These are phyloP conservation scores for Drosophila obscura DNA, from an alignment of 1,140 invertebrate species.

Conservation along the genomic window DNA sequence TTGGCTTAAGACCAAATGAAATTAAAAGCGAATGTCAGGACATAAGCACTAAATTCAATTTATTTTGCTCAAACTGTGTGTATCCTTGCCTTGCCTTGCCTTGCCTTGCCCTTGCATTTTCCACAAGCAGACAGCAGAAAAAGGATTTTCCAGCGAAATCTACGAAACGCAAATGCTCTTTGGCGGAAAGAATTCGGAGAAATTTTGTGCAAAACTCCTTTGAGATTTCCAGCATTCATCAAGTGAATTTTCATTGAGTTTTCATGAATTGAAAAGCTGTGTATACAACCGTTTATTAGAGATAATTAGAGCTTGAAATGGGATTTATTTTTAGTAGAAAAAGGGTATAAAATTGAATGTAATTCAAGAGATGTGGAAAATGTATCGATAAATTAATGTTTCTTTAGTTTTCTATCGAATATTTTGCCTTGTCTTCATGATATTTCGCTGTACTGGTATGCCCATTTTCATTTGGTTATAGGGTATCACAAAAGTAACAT, in stretches of 20 bases:
- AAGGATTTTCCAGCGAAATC: not conserved
- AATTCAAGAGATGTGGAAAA: no score
- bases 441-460: no score
- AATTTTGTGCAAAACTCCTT: not conserved
- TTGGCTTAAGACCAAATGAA: constrained; percentile 72
- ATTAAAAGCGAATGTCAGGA: constrained; percentile 77
- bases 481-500: constrained; percentile 29
- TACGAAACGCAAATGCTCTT: constrained; percentile 30
- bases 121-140: constrained; percentile 8
- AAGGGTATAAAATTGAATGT: no score
- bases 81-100: constrained; percentile 31
- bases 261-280: no score
- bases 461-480: not conserved
- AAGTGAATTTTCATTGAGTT: no score
- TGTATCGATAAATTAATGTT: no score
- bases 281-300: no score
- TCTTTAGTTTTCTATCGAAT: no score
- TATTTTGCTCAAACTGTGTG: constrained; percentile 71
- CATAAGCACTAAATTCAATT: constrained; percentile 80
- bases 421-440: no score
- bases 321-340: no score
- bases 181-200: not conserved
- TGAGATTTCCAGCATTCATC: no score
- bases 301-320: no score
- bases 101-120: constrained; percentile 42